Conservation (phyloP, 1,140 invertebrate genomes). For the Brachionus calyciflorus region DNA sequence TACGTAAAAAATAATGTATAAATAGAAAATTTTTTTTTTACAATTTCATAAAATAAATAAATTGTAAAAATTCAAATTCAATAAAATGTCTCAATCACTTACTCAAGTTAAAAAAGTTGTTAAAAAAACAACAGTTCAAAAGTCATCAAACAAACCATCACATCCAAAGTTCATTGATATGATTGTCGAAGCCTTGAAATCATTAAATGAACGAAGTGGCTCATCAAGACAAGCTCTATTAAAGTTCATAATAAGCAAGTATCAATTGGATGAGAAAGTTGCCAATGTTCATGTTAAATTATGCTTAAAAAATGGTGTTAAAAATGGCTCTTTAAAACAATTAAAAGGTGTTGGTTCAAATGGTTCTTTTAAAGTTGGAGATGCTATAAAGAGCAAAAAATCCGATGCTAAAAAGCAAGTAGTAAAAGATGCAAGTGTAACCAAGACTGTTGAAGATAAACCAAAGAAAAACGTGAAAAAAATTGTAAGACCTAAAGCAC, state of each 20-base stretch:
- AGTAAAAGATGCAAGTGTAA: too few relatives aligned
- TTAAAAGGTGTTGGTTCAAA: constrained; percentile 47
- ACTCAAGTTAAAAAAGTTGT: background rate
- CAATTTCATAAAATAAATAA: background rate
- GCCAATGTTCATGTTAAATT: constrained; percentile 41
- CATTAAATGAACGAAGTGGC: constrained; percentile 46
- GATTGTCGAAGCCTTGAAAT: constrained; percentile 30
- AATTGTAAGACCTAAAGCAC: too few relatives aligned
- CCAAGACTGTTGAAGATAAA: too few relatives aligned
- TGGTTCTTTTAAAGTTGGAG: constrained; percentile 46
- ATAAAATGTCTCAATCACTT: too few relatives aligned
- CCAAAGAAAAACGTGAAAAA: too few relatives aligned
- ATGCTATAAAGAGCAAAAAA: constrained; percentile 15
- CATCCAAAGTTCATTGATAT: constrained; percentile 47
- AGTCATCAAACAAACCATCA: background rate
- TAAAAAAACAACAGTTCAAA: background rate
- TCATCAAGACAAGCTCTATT: constrained; percentile 44
- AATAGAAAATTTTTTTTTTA: background rate
- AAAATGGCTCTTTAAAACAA: constrained; percentile 43
- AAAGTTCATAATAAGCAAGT: constrained; percentile 46
- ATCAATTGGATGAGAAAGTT: constrained; percentile 17
- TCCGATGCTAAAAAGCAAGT: too few relatives aligned
- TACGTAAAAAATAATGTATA: background rate
- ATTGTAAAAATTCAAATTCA: background rate
- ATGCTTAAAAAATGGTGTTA: constrained; percentile 13